Evolutionary conservation across 2,888 invertebrate genomes (phyloP).

Genomic region (Atrina japonica): DNA sequence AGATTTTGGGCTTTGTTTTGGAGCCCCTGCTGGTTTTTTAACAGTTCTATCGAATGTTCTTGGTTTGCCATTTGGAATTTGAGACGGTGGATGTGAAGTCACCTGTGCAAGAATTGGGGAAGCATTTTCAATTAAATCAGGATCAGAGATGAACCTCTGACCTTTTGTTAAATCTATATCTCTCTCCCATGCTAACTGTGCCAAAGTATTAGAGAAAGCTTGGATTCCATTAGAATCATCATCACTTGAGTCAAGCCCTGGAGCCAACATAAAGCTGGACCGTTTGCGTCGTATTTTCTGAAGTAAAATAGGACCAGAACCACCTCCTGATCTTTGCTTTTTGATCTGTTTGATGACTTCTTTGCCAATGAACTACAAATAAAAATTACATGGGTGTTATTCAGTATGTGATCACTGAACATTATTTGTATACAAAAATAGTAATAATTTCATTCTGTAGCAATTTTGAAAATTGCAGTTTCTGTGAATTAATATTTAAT

Average conservation of each 20-base stretch:
- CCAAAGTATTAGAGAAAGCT: conserved; percentile 68
- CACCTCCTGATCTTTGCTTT: conserved; percentile 62
- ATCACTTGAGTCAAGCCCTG: conserved; percentile 42
- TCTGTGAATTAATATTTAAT: no score
- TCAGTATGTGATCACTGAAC: no score
- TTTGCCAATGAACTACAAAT: conserved; percentile 72
- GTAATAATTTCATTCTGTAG: no score
- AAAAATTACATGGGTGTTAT: no score
- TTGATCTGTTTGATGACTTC: conserved; percentile 72
- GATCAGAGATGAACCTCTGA: conserved; percentile 58
- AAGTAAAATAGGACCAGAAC: conserved; percentile 55
- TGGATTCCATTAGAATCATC: conserved; percentile 51
- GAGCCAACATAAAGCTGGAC: conserved; percentile 14
- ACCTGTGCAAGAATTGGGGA: conserved; percentile 7
- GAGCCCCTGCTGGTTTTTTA: conserved; percentile 63
- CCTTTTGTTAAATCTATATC: conserved; percentile 84
- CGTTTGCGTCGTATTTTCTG: conserved; percentile 47
- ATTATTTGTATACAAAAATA: no score
- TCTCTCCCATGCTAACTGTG: conserved; percentile 88
- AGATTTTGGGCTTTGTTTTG: conserved; percentile 59
- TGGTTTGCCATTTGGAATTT: conserved; percentile 47
- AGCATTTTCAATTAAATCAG: conserved; percentile 46
- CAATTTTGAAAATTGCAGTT: no score
- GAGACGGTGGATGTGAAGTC: conserved; percentile 9
- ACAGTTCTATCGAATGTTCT: conserved; percentile 53